A percentile compares a stretch with the other conserved stretches of the same genome.
Conservation (phyloP, 2,113 vertebrate species). For the Thryonomys swinderianus region DNA sequence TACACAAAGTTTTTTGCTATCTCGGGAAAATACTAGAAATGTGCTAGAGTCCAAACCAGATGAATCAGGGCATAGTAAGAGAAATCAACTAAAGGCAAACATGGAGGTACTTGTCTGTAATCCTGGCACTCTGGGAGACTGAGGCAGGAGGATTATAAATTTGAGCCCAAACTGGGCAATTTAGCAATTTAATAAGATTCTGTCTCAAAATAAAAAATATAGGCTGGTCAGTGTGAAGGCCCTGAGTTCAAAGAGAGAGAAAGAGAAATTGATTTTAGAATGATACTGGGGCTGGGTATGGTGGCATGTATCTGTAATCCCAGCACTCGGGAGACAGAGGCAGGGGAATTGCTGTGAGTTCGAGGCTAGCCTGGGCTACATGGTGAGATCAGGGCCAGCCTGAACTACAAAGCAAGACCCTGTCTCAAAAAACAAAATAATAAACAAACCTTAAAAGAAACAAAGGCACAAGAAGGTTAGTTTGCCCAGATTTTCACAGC, state of each 20-base stretch:
- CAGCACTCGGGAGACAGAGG: background rate
- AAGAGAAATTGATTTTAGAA: background rate
- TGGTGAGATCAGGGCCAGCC: no score
- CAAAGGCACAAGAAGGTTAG: background rate
- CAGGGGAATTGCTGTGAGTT: no score
- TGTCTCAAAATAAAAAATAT: background rate
- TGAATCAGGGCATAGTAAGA: background rate
- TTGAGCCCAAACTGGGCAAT: background rate
- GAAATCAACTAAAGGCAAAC: background rate
- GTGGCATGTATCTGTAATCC: no score
- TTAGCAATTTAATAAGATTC: background rate
- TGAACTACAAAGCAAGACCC: no score
- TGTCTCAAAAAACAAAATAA: no score
- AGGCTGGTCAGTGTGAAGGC: background rate
- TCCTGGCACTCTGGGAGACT: background rate
- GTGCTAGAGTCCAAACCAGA: background rate
- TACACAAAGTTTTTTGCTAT: background rate
- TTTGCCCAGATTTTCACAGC: background rate
- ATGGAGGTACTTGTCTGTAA: background rate
- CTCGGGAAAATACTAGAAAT: background rate
- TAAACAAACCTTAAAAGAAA: background rate
- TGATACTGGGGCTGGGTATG: background rate
- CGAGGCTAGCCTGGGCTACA: no score
- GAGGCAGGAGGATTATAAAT: background rate
- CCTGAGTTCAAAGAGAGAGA: background rate